phyloP scores from a whole-genome alignment of 1,140 invertebrate species.

The Eurosta solidaginis region DNA sequence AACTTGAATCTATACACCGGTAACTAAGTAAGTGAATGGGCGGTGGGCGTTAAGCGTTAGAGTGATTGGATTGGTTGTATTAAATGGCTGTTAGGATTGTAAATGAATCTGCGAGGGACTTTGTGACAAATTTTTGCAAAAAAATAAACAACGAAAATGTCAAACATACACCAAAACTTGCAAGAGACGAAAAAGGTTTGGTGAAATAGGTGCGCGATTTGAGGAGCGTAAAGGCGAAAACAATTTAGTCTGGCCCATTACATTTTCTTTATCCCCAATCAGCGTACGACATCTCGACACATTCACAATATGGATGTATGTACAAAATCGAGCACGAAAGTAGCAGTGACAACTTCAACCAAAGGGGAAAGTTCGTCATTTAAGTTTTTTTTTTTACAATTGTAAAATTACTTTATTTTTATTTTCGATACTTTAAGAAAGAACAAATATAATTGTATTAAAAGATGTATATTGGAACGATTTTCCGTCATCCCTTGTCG shows the following conservation, averaged over 20 bases:
- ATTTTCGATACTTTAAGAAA: too few species aligned
- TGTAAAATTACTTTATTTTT: too few species aligned
- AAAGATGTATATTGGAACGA: too few species aligned
- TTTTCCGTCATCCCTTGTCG: too few species aligned
- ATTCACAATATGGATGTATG: not conserved
- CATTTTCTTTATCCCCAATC: not conserved
- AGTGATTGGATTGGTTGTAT: not conserved
- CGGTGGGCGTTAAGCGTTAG: not conserved
- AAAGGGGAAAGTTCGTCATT: too few species aligned
- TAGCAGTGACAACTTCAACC: too few species aligned
- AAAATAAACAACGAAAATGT: too few species aligned
- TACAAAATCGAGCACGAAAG: not conserved
- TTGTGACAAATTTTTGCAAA: conserved; percentile 15
- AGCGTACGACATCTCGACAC: not conserved
- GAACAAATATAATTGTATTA: too few species aligned
- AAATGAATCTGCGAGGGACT: not conserved
- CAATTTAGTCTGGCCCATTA: conserved; percentile 6
- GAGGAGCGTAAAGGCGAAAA: conserved; percentile 5
- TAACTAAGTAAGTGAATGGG: not conserved
- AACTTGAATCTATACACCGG: not conserved
- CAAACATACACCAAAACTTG: not conserved
- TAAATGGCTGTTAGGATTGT: not conserved
- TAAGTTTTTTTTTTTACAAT: too few species aligned
- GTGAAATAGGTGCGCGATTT: not conserved
- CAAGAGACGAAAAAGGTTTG: not conserved